Percentiles rank a stretch among this genome's conserved stretches.
Conservation (phyloP, 2,797 vertebrate species). For the Cryptoblepharus egeriae region DNA sequence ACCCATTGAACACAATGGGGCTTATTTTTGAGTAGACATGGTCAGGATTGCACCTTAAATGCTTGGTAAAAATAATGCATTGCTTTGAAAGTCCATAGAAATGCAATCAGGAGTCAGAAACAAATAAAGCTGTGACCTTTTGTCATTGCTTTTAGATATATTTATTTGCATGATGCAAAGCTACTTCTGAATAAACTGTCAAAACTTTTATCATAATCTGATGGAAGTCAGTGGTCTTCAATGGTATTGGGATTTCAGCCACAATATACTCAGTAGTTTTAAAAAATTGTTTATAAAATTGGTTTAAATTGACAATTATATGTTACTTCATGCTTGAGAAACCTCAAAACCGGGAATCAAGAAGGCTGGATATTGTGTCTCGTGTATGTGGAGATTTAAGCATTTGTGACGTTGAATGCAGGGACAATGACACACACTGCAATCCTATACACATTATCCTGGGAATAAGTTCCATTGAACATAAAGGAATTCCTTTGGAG, state of each 20-base stretch:
- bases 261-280: conserved; percentile 43
- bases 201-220: conserved; percentile 29
- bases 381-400: conserved; percentile 10
- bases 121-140: conserved; percentile 59
- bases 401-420: too few species aligned
- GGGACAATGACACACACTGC: too few species aligned
- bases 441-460: too few species aligned
- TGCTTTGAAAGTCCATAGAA: conserved; percentile 68
- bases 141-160: conserved; percentile 38
- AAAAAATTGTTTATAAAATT: conserved; percentile 64
- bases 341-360: conserved; percentile 46
- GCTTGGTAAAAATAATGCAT: conserved; percentile 59
- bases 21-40: too few species aligned
- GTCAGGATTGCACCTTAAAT: too few species aligned
- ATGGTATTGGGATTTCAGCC: background rate
- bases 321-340: conserved; percentile 78
- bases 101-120: conserved; percentile 57
- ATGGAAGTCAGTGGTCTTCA: conserved; percentile 1
- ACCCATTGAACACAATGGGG: too few species aligned
- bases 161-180: conserved; percentile 50
- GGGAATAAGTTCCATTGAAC: too few species aligned
- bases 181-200: conserved; percentile 27
- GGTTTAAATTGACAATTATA: conserved; percentile 70
- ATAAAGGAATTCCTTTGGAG: too few species aligned
- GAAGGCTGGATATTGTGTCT: conserved; percentile 64